A percentile compares a stretch with the other conserved stretches of the same genome.
Evolutionary conservation across 2,888 invertebrate species (phyloP).

Genomic region (Papilio protenor): DNA sequence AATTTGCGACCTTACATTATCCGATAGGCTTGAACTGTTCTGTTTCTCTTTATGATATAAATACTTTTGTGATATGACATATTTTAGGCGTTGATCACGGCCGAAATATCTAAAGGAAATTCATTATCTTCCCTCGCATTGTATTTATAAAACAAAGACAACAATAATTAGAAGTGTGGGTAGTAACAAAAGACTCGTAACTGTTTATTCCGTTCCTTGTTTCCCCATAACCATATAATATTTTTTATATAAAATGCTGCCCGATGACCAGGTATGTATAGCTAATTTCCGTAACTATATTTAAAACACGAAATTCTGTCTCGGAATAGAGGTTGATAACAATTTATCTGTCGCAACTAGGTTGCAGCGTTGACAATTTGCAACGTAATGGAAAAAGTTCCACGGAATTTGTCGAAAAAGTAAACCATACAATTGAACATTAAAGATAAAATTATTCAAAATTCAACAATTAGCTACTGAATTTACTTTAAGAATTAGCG

Average conservation of each 20-base stretch:
- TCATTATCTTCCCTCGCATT: no score
- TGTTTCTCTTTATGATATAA: neutral
- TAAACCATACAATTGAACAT: neutral
- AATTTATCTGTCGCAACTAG: slow-evolving; percentile 8
- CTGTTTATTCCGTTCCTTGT: neutral
- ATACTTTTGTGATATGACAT: neutral
- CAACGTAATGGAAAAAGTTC: neutral
- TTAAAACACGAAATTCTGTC: neutral
- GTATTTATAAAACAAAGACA: no score
- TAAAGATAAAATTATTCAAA: no score
- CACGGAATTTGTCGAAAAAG: neutral
- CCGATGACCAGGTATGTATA: neutral
- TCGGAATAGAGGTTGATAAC: neutral
- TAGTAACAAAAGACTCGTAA: neutral
- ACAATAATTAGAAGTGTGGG: no score
- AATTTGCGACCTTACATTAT: neutral
- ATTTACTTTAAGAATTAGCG: no score
- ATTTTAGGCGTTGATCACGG: no score
- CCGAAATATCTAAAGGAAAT: no score
- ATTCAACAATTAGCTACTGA: no score
- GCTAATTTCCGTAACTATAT: neutral
- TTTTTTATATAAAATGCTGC: neutral
- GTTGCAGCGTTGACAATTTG: neutral
- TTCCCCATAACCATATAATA: neutral
- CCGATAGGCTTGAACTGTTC: neutral